phyloP scores from a whole-genome alignment of 2,888 invertebrate genomes.

The Lasius platythorax region DNA sequence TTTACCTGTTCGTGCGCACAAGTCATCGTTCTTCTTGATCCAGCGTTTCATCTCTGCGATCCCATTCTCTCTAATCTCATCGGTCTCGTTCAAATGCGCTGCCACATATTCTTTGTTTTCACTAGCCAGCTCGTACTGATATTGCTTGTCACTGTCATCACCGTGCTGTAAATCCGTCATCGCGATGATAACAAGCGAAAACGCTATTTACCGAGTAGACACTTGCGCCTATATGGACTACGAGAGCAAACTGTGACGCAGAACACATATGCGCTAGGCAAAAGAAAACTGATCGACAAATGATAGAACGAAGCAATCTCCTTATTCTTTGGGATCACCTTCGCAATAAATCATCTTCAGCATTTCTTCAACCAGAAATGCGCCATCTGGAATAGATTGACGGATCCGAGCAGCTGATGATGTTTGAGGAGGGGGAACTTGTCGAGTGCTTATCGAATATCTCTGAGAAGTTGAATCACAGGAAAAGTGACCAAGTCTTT shows the following conservation, averaged over 20 bases:
- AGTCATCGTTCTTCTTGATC: constrained; percentile 83
- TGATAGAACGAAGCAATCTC: neutral
- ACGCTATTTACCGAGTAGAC: neutral
- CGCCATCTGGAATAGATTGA: neutral
- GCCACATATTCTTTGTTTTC: constrained; percentile 80
- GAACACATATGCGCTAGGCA: neutral
- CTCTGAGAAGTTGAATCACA: neutral
- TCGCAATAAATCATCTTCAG: neutral
- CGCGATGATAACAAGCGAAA: neutral
- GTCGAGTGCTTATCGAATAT: neutral
- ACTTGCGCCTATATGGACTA: neutral
- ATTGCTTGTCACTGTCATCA: neutral
- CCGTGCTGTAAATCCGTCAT: neutral
- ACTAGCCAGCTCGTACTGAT: constrained; percentile 48
- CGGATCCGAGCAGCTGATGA: neutral
- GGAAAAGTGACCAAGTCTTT: neutral
- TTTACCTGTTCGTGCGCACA: constrained; percentile 83
- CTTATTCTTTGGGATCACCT: neutral
- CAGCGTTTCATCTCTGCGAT: constrained; percentile 84
- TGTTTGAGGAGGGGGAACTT: neutral
- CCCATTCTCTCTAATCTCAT: constrained; percentile 79
- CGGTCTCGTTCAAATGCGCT: constrained; percentile 82
- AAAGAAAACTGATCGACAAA: neutral
- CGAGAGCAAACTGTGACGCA: neutral
- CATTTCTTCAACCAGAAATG: neutral